These are phyloP conservation scores for Allobates femoralis DNA, from an alignment of 2,797 vertebrate genomes.

Conservation along the genomic window DNA sequence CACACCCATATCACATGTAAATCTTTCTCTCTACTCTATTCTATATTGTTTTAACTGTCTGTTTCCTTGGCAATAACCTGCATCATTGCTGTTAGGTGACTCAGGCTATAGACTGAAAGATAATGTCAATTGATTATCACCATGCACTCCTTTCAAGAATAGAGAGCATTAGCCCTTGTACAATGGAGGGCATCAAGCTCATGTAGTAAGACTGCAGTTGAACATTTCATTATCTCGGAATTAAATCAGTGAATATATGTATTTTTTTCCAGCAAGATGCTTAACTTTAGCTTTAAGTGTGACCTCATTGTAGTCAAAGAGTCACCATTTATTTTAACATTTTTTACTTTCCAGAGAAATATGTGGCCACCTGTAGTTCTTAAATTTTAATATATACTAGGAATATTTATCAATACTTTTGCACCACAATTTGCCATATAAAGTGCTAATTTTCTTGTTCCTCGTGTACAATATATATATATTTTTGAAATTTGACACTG, in stretches of 20 bases:
- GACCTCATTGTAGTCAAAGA: background rate
- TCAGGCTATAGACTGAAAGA: background rate
- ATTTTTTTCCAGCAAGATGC: background rate
- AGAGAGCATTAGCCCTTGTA: no score
- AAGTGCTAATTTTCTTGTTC: no score
- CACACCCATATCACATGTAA: background rate
- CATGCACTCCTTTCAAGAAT: background rate
- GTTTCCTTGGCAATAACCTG: background rate
- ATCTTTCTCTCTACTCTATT: background rate
- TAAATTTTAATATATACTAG: background rate
- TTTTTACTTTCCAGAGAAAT: background rate
- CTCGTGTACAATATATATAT: no score
- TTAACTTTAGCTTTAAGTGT: background rate
- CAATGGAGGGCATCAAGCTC: background rate
- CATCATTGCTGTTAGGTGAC: background rate
- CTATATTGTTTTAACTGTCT: background rate
- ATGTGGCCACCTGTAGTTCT: background rate
- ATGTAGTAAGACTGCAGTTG: background rate
- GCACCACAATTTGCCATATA: no score
- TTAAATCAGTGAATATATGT: background rate
- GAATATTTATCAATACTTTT: background rate
- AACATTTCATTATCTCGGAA: background rate
- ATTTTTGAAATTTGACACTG: no score
- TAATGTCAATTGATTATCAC: background rate
- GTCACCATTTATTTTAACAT: background rate